Evolutionary conservation across 2,888 invertebrate genomes (phyloP).

Genomic region (Morinoia aosen): DNA sequence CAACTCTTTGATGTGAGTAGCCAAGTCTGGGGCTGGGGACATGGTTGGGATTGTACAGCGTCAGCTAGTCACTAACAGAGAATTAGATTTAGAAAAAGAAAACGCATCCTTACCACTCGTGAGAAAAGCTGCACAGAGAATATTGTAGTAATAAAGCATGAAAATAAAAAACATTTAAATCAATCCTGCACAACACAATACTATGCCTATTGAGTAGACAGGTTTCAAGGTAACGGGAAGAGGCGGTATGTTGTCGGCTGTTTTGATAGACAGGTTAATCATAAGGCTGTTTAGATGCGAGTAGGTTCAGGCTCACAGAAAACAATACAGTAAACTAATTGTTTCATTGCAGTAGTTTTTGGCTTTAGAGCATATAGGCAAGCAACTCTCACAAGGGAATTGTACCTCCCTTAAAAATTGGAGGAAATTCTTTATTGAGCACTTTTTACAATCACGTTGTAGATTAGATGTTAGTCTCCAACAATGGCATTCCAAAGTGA

Average conservation of each 20-base stretch:
- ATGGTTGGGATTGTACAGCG: neutral
- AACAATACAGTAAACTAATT: neutral
- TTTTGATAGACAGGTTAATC: neutral
- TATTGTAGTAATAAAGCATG: neutral
- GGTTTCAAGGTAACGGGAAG: neutral
- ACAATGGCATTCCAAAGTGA: no score
- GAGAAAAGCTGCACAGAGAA: neutral
- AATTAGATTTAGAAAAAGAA: neutral
- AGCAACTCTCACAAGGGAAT: no score
- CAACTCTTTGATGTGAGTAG: neutral
- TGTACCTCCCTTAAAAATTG: no score
- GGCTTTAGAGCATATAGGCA: neutral
- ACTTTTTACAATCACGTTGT: no score
- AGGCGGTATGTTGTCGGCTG: neutral
- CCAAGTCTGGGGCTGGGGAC: constrained; percentile 4
- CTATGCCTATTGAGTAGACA: neutral
- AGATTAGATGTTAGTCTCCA: no score
- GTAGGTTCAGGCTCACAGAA: neutral
- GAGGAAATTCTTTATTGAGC: no score
- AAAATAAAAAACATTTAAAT: neutral
- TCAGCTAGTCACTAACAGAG: neutral
- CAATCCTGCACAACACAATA: neutral
- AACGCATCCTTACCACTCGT: neutral
- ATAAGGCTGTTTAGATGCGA: neutral
- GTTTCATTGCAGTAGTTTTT: neutral